Percentiles rank a stretch among this genome's conserved stretches.
Conservation (phyloP, 1,140 invertebrate species). For the Parasteatoda tepidariorum region DNA sequence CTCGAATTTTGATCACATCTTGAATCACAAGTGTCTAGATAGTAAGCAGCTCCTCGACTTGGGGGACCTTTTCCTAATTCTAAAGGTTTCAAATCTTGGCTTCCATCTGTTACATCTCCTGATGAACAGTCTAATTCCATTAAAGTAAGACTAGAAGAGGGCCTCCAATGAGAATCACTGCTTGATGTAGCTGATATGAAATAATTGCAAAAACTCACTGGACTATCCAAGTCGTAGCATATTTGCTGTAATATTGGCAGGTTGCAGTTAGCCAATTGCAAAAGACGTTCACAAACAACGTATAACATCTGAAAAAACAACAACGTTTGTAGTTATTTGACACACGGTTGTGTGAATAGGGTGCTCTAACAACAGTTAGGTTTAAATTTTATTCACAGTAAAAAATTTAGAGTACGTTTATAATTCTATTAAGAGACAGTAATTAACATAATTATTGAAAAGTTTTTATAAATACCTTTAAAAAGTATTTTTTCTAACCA, state of each 20-base stretch:
- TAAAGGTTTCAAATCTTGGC: conserved; percentile 37
- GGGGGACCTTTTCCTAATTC: conserved; percentile 34
- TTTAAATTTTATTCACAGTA: too few relatives aligned
- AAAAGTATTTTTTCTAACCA: too few relatives aligned
- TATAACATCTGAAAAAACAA: conserved; percentile 77
- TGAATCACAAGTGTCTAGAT: conserved; percentile 51
- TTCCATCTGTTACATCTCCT: conserved; percentile 22
- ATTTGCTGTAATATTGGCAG: conserved; percentile 45
- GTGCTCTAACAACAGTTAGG: too few relatives aligned
- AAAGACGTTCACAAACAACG: conserved; percentile 80
- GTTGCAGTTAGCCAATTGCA: conserved; percentile 71
- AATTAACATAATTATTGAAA: too few relatives aligned
- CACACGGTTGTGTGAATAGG: too few relatives aligned
- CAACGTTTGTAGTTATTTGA: too few relatives aligned
- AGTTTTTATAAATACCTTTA: too few relatives aligned
- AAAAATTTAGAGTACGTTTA: too few relatives aligned
- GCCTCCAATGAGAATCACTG: conserved; percentile 66
- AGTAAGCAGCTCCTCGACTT: conserved; percentile 52
- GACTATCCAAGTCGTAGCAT: conserved; percentile 47
- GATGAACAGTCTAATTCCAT: conserved; percentile 53
- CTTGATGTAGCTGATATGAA: conserved; percentile 47
- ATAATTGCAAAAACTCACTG: conserved; percentile 48
- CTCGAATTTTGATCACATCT: conserved; percentile 48
- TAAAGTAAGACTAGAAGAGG: conserved; percentile 63
- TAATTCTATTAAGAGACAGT: too few relatives aligned